A percentile compares a stretch with the other conserved stretches of the same genome.
These are phyloP conservation scores for Bombus pascuorum DNA, from an alignment of 1,140 invertebrate species.

Conservation along the genomic window DNA sequence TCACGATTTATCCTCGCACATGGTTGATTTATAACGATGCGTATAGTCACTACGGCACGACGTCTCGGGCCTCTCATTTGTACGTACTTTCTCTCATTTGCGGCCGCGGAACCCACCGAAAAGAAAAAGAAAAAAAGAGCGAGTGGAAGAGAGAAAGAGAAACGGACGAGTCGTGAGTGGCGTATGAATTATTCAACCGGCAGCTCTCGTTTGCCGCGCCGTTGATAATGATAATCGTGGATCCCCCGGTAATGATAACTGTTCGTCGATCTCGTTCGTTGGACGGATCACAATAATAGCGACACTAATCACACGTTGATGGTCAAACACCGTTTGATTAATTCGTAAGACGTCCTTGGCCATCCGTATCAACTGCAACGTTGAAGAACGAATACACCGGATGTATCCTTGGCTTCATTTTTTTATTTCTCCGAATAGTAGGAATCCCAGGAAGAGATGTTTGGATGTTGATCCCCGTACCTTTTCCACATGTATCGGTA, in stretches of 20 bases:
- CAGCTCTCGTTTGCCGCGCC: constrained; percentile 30
- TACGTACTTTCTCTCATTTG: constrained; percentile 33
- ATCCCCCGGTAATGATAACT: constrained; percentile 56
- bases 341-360: neutral
- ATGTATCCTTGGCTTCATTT: neutral
- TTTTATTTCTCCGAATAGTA: constrained; percentile 28
- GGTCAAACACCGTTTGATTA: neutral
- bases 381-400: neutral
- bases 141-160: neutral
- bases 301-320: constrained; percentile 31
- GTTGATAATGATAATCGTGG: constrained; percentile 64
- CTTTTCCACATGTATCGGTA: constrained; percentile 59
- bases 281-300: constrained; percentile 48
- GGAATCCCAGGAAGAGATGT: constrained; percentile 34
- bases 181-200: constrained; percentile 64
- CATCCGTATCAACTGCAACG: neutral
- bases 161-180: constrained; percentile 13
- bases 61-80: constrained; percentile 15
- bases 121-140: neutral
- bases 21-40: constrained; percentile 52
- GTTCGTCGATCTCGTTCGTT: constrained; percentile 51
- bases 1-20: constrained; percentile 26
- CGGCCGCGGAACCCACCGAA: constrained; percentile 24
- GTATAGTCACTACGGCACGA: constrained; percentile 20
- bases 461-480: constrained; percentile 30